Percentiles rank a stretch among this genome's conserved stretches.
These are phyloP conservation scores for Molanna angustata DNA, from an alignment of 2,888 invertebrate species.

Conservation along the genomic window DNA sequence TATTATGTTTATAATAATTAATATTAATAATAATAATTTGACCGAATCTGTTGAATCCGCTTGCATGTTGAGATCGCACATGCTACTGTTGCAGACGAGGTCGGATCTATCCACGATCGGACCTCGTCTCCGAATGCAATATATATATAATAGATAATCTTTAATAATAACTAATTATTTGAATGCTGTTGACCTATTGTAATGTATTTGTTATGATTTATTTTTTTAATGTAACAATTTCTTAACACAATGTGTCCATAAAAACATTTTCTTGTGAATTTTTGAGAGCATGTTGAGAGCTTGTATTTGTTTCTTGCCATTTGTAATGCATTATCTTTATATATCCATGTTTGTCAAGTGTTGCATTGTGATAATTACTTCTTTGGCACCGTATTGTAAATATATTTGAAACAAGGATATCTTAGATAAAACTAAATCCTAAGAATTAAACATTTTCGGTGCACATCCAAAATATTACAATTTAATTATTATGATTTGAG, in stretches of 20 bases:
- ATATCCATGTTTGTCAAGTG: too few species aligned
- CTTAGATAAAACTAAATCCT: too few species aligned
- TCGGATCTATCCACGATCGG: not conserved
- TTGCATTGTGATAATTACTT: too few species aligned
- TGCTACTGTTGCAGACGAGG: not conserved
- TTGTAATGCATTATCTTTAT: too few species aligned
- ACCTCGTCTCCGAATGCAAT: not conserved
- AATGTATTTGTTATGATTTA: too few species aligned
- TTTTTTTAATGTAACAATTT: not conserved
- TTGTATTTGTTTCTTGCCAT: constrained; percentile 3
- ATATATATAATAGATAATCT: too few species aligned
- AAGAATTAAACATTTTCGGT: too few species aligned
- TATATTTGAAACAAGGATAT: too few species aligned
- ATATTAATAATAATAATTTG: not conserved
- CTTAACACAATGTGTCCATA: too few species aligned
- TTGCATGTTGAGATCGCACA: not conserved
- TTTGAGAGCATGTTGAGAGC: not conserved
- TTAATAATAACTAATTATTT: not conserved
- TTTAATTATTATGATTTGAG: too few species aligned
- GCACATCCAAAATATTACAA: too few species aligned
- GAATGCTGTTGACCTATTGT: not conserved
- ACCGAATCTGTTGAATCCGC: not conserved
- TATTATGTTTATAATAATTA: not conserved
- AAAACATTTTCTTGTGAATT: not conserved
- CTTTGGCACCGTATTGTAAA: too few species aligned